Conservation (phyloP, 2,113 vertebrate species). For the Chitala chitala region DNA sequence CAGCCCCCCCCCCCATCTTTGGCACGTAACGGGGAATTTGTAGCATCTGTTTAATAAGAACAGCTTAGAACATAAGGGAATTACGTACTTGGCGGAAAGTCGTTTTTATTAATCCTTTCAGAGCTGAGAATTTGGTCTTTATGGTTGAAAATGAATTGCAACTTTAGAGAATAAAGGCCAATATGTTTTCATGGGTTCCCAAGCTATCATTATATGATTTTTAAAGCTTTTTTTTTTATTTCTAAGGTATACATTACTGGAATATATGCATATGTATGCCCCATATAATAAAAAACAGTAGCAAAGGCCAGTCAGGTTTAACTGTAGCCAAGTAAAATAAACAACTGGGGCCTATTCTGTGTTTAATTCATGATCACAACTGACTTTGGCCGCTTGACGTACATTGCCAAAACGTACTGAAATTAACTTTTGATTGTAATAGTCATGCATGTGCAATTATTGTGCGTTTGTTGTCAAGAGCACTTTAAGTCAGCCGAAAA, state of each 20-base stretch:
- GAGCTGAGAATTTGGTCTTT: conserved; percentile 50
- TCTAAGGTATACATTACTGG: too few relatives aligned
- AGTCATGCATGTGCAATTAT: background rate
- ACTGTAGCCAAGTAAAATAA: too few relatives aligned
- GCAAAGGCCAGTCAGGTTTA: too few relatives aligned
- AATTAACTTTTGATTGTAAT: background rate
- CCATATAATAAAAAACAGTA: too few relatives aligned
- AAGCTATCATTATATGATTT: conserved; percentile 31
- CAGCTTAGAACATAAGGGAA: conserved; percentile 54
- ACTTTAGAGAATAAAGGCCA: conserved; percentile 52
- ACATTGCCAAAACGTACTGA: background rate
- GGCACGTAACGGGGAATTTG: conserved; percentile 48
- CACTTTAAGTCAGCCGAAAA: too few relatives aligned
- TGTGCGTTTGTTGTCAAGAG: background rate
- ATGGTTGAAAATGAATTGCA: conserved; percentile 44
- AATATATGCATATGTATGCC: too few relatives aligned
- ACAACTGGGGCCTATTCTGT: too few relatives aligned
- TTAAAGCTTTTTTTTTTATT: too few relatives aligned
- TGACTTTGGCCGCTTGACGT: too few relatives aligned
- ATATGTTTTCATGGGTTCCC: conserved; percentile 33
- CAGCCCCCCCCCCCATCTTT: conserved; percentile 52
- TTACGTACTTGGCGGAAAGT: conserved; percentile 58
- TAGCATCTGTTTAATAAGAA: conserved; percentile 59
- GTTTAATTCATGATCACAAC: too few relatives aligned
- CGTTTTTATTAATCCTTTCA: conserved; percentile 62